phyloP scores from a whole-genome alignment of 2,113 vertebrate genomes.

The Aplodontia rufa region DNA sequence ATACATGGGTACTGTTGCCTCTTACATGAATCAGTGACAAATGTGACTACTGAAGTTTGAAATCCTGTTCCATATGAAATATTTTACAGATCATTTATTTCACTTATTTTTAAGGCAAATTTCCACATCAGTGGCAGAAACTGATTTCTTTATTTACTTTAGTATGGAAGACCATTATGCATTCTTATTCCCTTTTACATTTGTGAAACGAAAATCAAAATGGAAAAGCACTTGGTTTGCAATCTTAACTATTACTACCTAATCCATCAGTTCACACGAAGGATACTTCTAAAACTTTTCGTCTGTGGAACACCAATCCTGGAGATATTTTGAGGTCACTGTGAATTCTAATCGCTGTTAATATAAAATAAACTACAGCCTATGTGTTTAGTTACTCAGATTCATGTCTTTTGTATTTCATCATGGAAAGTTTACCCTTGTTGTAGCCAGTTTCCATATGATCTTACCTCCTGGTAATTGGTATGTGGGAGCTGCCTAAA shows the following conservation, averaged over 20 bases:
- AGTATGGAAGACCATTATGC: not conserved
- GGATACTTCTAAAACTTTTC: not conserved
- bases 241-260: not conserved
- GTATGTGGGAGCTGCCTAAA: not conserved
- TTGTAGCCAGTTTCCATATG: not conserved
- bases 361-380: not conserved
- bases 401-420: not conserved
- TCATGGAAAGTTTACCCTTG: not conserved
- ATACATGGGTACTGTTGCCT: not conserved
- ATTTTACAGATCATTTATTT: not conserved
- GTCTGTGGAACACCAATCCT: not conserved
- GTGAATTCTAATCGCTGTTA: not conserved
- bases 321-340: not conserved
- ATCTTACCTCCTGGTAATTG: not conserved
- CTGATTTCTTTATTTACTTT: not conserved
- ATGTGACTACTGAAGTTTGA: not conserved
- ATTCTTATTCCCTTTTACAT: not conserved
- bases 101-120: not conserved
- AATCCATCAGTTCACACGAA: not conserved
- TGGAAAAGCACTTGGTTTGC: not conserved
- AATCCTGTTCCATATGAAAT: not conserved
- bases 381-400: not conserved
- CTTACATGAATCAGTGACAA: not conserved
- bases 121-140: not conserved
- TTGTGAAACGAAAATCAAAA: not conserved